Percentiles rank a stretch among this genome's conserved stretches.
Conservation (phyloP, 2,888 invertebrate species). For the Bruchidius siliquastri region DNA sequence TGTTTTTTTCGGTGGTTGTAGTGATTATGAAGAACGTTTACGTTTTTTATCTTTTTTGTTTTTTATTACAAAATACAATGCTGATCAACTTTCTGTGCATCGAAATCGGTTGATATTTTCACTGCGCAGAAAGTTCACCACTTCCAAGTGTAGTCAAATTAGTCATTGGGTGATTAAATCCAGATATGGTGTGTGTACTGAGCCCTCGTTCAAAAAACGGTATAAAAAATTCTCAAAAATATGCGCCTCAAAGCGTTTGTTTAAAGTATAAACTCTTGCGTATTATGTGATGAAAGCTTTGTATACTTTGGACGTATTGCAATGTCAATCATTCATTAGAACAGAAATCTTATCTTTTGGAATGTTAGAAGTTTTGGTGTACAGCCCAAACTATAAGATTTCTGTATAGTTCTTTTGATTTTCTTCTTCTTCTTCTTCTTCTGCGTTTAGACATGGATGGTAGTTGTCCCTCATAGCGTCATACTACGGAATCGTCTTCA, state of each 20-base stretch:
- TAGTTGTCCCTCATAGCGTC: background rate
- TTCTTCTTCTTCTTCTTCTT: conserved; percentile 2
- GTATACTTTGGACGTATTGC: conserved; percentile 13
- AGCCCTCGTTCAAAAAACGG: conserved; percentile 19
- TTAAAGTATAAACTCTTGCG: conserved; percentile 12
- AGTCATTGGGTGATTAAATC: no score
- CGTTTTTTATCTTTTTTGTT: background rate
- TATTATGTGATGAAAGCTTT: conserved; percentile 12
- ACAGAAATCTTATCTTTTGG: conserved; percentile 15
- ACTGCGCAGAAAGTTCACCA: background rate
- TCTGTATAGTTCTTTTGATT: conserved; percentile 1
- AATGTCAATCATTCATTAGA: conserved; percentile 29
- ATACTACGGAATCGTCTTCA: background rate
- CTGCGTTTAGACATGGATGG: background rate
- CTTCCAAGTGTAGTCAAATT: background rate
- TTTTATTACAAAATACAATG: background rate
- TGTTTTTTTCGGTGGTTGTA: background rate
- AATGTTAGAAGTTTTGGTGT: conserved; percentile 4
- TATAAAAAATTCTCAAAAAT: conserved; percentile 31
- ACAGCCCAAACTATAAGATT: conserved; percentile 16
- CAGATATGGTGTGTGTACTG: background rate
- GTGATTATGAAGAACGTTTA: background rate
- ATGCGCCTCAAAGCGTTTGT: conserved; percentile 35
- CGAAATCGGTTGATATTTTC: background rate
- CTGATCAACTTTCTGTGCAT: background rate